Evolutionary conservation across 2,888 invertebrate genomes (phyloP), one percentile per base, ranked within the genome.

Genomic region (Argynnis bischoffii): DNA sequence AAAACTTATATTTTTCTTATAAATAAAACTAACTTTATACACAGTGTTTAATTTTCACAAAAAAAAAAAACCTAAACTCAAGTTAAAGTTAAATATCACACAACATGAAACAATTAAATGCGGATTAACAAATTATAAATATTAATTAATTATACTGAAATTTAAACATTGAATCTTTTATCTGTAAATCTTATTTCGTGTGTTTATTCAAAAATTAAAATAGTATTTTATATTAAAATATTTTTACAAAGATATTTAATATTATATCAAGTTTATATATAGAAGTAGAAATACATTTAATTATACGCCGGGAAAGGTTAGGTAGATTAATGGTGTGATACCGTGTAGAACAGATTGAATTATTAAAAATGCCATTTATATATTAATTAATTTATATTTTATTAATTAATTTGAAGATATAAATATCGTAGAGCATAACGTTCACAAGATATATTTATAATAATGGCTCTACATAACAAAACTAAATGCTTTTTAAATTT

Each of bases 281-380:
- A 47, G 35, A 55, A 35, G 35, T 55, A n/a, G 35, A 55, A 35
- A 55, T 55, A 31, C 55, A 64, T 31, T 31, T 64, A 56, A 65
- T 65, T 65, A 65, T 48, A 50, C 51, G 26, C 47, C 53, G 65
- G 53, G 46, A 60, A 66, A 60, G 54, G 59, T 35, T 48, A 60
- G 55, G 41, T 41, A 50, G 60, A 66, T 60, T 60, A 66, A 55
- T 66, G 50, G 55, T 8, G 46, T 18, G 54, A 66, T 66, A 60
- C 48, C n/a, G 48, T 26, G 14, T 47, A 18, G 56, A 64, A 13
- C 6, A 41, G 56, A 57, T 64, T 51, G 41, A 26, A 65, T 53
- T 31, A 53, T 16, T 59, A 46, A 26, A 54, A 65, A 65, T 21
- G 47, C 2, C 26, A 47, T 59, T 59, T 65, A 53, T 65, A 35